Evolutionary conservation across 2,888 invertebrate species (phyloP).

Genomic region (Choreutis nemorana): DNA sequence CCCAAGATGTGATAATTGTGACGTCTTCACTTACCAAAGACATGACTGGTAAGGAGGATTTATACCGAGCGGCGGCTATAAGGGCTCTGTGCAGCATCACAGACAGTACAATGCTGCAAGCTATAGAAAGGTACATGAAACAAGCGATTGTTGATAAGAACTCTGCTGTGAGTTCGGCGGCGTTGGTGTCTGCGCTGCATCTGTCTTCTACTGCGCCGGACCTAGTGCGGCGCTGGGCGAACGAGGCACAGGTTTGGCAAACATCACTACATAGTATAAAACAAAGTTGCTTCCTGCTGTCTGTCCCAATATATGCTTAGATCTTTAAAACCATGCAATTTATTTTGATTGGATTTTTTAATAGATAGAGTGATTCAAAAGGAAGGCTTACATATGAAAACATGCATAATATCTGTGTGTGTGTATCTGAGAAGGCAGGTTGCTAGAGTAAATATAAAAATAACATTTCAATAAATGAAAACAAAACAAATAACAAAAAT

Average conservation of each 20-base stretch:
- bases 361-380: no score
- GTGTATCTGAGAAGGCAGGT: no score
- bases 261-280: no score
- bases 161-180: conserved; percentile 95
- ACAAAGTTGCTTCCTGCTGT: no score
- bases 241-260: conserved; percentile 98
- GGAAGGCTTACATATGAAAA: no score
- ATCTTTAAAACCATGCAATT: no score
- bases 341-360: no score
- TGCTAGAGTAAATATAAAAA: no score
- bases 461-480: no score
- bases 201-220: conserved; percentile 83
- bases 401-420: no score
- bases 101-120: conserved; percentile 92
- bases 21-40: conserved; percentile 97
- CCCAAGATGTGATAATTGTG: conserved; percentile 99
- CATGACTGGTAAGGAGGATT: conserved; percentile 96
- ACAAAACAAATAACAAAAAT: no score
- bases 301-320: no score
- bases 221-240: conserved; percentile 96
- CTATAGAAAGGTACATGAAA: conserved; percentile 99
- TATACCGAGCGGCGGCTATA: conserved; percentile 92
- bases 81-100: conserved; percentile 97
- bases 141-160: conserved; percentile 99
- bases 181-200: conserved; percentile 91